Evolutionary conservation across 2,797 vertebrate genomes (phyloP), one percentile per base, ranked within the genome.

Genomic region (Crenuchus spilurus): DNA sequence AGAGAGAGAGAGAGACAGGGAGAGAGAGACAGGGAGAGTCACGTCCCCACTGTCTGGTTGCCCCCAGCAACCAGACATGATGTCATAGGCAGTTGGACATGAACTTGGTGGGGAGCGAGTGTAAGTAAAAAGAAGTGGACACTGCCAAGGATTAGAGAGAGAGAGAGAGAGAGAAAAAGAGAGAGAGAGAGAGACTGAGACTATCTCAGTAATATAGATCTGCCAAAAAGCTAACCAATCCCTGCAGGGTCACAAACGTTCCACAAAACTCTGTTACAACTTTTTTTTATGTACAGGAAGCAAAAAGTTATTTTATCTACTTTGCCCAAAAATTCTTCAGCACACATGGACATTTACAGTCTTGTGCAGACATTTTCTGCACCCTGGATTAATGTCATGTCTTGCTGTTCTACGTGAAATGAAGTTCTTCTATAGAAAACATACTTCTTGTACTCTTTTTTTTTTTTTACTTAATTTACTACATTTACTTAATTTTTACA

Each of bases 61-160:
- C 94, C 82, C 80, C 1, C 80, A 82, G 94, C 93, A 95, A 95
- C 94, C 91, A 96, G 95, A 96, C 94, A 94, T 96, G 94, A 96
- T 94, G 94, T 96, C 94, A 96, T 94, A 91, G 89, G 89, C 91
- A 92, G 93, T 92, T 94, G 93, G 94, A 95, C 93, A 94, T 94
- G 92, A 92, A 94, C 92, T 94, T 93, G 85, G 81, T 79, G 80
- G 68, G 75, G 89, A 86, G 88, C 85, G 81, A 75, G 37, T 60
- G 51, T 72, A 61, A 67, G 88, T 82, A 80, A 82, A 77, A 75
- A 75, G 78, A 80, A 87, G 86, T 88, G 85, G 83, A 86, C 83
- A 78, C 83, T 92, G 90, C 90, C 89, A 92, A 91, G 91, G 87
- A 89, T 88, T 85, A 88, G 81, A 87, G 52, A 80, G 83, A 72